Evolutionary conservation across 1,140 invertebrate genomes (phyloP).

Genomic region (Platyscapa corneri): DNA sequence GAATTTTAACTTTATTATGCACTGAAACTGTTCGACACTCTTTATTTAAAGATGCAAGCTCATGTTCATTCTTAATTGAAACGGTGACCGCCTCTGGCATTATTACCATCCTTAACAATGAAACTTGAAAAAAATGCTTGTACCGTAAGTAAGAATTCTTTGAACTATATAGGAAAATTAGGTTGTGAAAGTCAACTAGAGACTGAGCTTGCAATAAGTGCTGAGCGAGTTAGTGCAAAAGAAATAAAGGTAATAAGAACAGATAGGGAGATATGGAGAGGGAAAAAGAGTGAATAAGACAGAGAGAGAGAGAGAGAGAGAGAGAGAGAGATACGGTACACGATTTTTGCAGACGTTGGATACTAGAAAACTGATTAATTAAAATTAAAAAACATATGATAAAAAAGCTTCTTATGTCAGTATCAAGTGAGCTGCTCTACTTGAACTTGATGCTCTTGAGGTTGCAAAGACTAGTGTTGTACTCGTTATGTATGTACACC

Average conservation of each 20-base stretch:
- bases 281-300: too few relatives aligned
- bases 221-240: background rate
- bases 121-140: background rate
- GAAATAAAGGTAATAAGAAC: background rate
- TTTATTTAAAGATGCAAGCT: slow-evolving; percentile 84
- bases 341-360: background rate
- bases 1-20: slow-evolving; percentile 64
- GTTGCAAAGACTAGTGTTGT: slow-evolving; percentile 63
- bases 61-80: slow-evolving; percentile 80
- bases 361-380: background rate
- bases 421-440: slow-evolving; percentile 53
- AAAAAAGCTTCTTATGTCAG: background rate
- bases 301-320: too few relatives aligned
- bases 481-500: slow-evolving; percentile 61
- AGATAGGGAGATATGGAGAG: background rate
- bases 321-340: background rate
- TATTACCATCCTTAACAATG: slow-evolving; percentile 66
- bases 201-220: background rate
- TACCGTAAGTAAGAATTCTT: background rate
- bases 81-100: slow-evolving; percentile 70
- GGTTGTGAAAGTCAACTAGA: background rate
- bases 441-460: slow-evolving; percentile 68
- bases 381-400: too few relatives aligned
- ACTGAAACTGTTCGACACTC: slow-evolving; percentile 68
- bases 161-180: background rate